These are phyloP conservation scores for Pectinophora gossypiella DNA, from an alignment of 1,140 invertebrate genomes.

Conservation along the genomic window DNA sequence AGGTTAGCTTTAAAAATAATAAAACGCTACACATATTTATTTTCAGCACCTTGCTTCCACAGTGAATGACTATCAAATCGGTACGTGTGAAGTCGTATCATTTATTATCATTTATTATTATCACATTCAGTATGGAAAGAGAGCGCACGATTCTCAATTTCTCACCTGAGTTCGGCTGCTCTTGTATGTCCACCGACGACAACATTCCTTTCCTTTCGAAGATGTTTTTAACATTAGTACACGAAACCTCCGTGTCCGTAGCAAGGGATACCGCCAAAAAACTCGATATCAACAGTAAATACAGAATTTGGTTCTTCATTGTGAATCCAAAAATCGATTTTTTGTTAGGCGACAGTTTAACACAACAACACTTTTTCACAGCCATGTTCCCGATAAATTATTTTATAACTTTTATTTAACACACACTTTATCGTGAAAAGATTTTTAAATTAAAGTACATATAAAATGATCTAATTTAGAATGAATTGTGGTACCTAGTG, in stretches of 20 bases:
- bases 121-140: constrained; percentile 35
- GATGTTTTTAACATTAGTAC: constrained; percentile 58
- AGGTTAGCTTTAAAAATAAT: too few relatives aligned
- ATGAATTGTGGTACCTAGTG: neutral
- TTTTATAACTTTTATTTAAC: constrained; percentile 8
- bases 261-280: constrained; percentile 42
- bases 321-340: constrained; percentile 71
- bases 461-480: neutral
- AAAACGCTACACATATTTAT: too few relatives aligned
- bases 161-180: constrained; percentile 67
- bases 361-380: constrained; percentile 65
- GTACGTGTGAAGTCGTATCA: constrained; percentile 12
- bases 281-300: constrained; percentile 55
- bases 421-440: neutral
- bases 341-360: constrained; percentile 69
- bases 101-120: constrained; percentile 44
- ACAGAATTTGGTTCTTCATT: constrained; percentile 62
- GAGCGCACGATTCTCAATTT: constrained; percentile 28
- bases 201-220: constrained; percentile 66
- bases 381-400: constrained; percentile 41
- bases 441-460: neutral
- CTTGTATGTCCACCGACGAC: constrained; percentile 50
- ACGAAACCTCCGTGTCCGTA: constrained; percentile 48
- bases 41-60: too few relatives aligned
- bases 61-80: constrained; percentile 2